A percentile compares a stretch with the other conserved stretches of the same genome.
Evolutionary conservation across 2,888 invertebrate genomes (phyloP).

Genomic region (Conchocele bisecta): DNA sequence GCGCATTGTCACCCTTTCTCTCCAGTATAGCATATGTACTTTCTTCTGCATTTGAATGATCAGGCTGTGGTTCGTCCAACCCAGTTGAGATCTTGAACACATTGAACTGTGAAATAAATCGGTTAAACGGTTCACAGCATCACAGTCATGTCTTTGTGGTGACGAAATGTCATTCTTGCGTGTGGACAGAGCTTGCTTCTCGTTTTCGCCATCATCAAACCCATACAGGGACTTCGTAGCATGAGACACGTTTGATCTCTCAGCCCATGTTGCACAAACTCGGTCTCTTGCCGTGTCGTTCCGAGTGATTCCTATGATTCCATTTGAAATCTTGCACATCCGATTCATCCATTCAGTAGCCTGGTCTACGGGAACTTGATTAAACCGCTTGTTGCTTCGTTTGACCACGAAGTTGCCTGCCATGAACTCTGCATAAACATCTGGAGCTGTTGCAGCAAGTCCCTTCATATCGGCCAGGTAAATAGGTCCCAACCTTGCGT

Average conservation of each 20-base stretch:
- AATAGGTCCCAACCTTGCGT: constrained; percentile 49
- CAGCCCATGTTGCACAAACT: constrained; percentile 35
- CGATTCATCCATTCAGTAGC: constrained; percentile 46
- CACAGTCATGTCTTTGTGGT: too few relatives aligned
- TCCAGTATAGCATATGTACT: too few relatives aligned
- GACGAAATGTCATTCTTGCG: too few relatives aligned
- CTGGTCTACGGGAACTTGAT: constrained; percentile 41
- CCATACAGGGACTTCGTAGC: too few relatives aligned
- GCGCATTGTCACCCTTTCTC: too few relatives aligned
- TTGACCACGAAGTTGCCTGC: constrained; percentile 40
- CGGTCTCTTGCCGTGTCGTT: constrained; percentile 36
- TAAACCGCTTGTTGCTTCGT: constrained; percentile 32
- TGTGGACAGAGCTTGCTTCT: too few relatives aligned
- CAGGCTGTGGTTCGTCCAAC: too few relatives aligned
- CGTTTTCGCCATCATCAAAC: too few relatives aligned
- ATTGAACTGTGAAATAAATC: too few relatives aligned
- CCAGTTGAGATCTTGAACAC: too few relatives aligned
- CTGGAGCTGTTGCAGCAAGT: constrained; percentile 23
- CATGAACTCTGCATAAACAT: constrained; percentile 33
- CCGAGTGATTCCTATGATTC: constrained; percentile 41
- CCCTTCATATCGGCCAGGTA: constrained; percentile 43
- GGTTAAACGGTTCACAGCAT: too few relatives aligned
- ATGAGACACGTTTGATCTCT: constrained; percentile 22
- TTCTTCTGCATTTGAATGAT: too few relatives aligned
- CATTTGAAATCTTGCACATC: constrained; percentile 29